Evolutionary conservation across 2,888 invertebrate species (phyloP).

Genomic region (Byasa hedistus): DNA sequence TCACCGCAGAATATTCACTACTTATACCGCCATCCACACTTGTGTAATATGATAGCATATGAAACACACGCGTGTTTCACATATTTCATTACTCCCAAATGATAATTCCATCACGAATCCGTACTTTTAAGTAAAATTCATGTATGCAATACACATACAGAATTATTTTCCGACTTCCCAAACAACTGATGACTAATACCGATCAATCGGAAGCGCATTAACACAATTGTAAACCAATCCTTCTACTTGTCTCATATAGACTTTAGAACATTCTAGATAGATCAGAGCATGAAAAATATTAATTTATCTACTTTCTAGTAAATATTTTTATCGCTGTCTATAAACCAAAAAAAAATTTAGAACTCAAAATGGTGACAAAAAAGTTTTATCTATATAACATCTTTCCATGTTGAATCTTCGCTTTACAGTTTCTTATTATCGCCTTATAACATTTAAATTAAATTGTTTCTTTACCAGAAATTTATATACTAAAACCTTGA

Average conservation of each 20-base stretch:
- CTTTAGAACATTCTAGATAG: slow-evolving; percentile 7
- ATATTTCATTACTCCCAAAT: not conserved
- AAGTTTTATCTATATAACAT: too few relatives aligned
- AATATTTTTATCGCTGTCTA: not conserved
- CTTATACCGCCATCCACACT: too few relatives aligned
- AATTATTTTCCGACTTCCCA: not conserved
- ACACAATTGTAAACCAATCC: slow-evolving; percentile 28
- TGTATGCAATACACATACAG: not conserved
- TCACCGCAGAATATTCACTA: too few relatives aligned
- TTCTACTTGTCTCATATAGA: slow-evolving; percentile 10
- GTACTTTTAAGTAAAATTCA: not conserved
- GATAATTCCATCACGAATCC: not conserved
- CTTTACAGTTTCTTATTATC: too few relatives aligned
- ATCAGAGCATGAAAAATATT: too few relatives aligned
- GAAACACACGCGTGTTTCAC: not conserved
- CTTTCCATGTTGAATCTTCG: too few relatives aligned
- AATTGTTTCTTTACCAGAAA: too few relatives aligned
- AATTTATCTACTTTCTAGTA: not conserved
- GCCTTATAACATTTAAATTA: too few relatives aligned
- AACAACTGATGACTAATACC: slow-evolving; percentile 3
- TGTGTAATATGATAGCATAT: too few relatives aligned
- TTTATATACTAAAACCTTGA: too few relatives aligned
- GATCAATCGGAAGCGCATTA: slow-evolving; percentile 28
- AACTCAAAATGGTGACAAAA: too few relatives aligned
- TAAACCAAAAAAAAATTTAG: too few relatives aligned